Evolutionary conservation across 2,888 invertebrate species (phyloP), one percentile per base, ranked within the genome.

Genomic region (Corbicula japonica): DNA sequence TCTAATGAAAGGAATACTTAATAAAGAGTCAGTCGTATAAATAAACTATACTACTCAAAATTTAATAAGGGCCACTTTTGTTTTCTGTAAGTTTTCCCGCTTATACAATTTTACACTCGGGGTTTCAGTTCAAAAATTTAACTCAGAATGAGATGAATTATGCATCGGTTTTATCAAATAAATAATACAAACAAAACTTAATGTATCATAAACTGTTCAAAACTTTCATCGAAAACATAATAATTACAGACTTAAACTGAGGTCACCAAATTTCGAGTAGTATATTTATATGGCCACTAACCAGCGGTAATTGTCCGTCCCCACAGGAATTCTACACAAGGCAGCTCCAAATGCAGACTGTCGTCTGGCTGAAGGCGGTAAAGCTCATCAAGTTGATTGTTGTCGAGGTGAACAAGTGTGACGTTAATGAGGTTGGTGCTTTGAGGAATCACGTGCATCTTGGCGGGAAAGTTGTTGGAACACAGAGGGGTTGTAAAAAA

Each of bases 371-470:
- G 56, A 26, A 80, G 70, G 10, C 26, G 32, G 32, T 63, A 52
- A 1, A 21, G n/a, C n/a, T n/a, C n/a, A n/a, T n/a, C n/a, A n/a
- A n/a, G n/a, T n/a, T n/a, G n/a, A n/a, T n/a, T n/a, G n/a, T 41
- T 46, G 50, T 52, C 66, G 26, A 54, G 26, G 18, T 44, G 32
- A 1, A 66, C 52, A 1, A 83, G 60, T 0, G 80, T 73, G 4
- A 83, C 62, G 44, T 83, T 80, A 0, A 83, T 73, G 2, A 62
- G 52, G 38, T 66, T 46, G 23, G 80, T 83, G 48, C 75, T 75
- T 66, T 83, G 83, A 18, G 83, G 80, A 21, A 83, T 62, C 0
- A 83, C 66, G 50, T 71, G 71, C 52, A 83, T 56, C 46, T 62
- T 61, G n/a, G 69, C 35, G 12, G 65, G 72, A 10, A 30, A 61